Conservation (phyloP, 37 sponge, comb jelly and placozoan genomes). For the Bolinopsis microptera region DNA sequence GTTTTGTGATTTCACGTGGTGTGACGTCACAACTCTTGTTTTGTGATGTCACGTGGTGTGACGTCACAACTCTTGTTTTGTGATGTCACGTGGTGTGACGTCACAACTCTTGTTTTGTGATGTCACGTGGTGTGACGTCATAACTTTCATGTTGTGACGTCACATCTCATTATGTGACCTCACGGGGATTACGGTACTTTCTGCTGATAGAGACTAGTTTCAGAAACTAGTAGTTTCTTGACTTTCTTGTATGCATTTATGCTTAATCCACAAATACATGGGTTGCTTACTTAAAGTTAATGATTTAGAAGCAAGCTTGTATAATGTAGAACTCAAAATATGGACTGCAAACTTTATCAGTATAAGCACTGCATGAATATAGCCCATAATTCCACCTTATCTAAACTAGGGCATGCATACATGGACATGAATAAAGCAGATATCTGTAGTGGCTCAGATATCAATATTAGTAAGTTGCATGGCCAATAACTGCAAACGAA, state of each 20-base stretch:
- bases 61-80: not conserved
- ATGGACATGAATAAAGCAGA: not conserved
- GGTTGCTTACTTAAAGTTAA: not conserved
- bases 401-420: not conserved
- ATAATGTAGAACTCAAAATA: no score
- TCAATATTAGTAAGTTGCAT: not conserved
- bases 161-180: not conserved
- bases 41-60: not conserved
- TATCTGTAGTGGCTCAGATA: not conserved
- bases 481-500: no score
- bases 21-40: no score
- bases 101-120: no score
- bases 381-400: not conserved
- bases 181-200: no score
- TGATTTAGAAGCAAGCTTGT: not conserved
- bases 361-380: no score
- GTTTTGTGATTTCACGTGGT: no score
- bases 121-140: no score
- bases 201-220: not conserved
- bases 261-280: not conserved
- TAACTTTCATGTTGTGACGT: no score
- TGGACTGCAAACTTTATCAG: no score
- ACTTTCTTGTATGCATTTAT: not conserved
- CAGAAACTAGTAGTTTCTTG: no score
- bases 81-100: not conserved